A percentile compares a stretch with the other conserved stretches of the same genome.
Evolutionary conservation across 2,888 invertebrate species (phyloP).

Genomic region (Cristatella mucedo): DNA sequence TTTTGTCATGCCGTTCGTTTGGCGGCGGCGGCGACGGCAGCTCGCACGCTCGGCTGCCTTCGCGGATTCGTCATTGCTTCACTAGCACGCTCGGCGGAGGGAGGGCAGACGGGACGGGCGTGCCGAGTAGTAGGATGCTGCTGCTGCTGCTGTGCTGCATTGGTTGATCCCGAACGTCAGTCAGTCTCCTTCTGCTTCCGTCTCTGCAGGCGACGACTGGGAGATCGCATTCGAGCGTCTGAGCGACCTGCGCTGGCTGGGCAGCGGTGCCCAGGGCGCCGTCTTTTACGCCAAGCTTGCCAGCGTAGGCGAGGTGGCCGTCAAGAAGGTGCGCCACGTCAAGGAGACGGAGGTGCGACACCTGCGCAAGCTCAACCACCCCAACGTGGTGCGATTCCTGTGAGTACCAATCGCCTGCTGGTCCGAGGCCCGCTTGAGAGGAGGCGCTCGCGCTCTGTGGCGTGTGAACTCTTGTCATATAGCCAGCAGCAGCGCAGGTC

Average conservation of each 20-base stretch:
- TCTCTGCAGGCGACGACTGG: conserved; percentile 56
- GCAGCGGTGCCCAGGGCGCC: conserved; percentile 87
- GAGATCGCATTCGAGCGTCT: conserved; percentile 84
- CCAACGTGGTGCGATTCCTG: conserved; percentile 77
- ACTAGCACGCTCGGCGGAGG: conserved; percentile 52
- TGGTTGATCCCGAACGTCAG: too few relatives aligned
- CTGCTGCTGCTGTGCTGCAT: too few relatives aligned
- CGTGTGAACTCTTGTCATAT: too few relatives aligned
- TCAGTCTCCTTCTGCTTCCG: not conserved
- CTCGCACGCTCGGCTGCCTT: too few relatives aligned
- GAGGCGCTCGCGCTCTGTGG: too few relatives aligned
- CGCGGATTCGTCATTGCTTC: too few relatives aligned
- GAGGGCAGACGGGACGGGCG: conserved; percentile 32
- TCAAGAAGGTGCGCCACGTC: conserved; percentile 82
- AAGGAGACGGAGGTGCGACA: conserved; percentile 84
- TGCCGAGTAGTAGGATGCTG: too few relatives aligned
- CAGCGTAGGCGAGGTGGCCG: conserved; percentile 70
- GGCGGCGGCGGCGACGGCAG: too few relatives aligned
- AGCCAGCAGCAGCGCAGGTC: too few relatives aligned
- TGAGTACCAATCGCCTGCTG: too few relatives aligned
- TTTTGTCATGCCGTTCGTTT: too few relatives aligned
- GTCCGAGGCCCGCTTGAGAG: too few relatives aligned
- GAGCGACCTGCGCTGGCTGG: conserved; percentile 71
- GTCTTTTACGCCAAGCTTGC: conserved; percentile 71
- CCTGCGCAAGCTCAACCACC: conserved; percentile 74